phyloP scores from a whole-genome alignment of 2,888 invertebrate species.

The Pollenia labialis region DNA sequence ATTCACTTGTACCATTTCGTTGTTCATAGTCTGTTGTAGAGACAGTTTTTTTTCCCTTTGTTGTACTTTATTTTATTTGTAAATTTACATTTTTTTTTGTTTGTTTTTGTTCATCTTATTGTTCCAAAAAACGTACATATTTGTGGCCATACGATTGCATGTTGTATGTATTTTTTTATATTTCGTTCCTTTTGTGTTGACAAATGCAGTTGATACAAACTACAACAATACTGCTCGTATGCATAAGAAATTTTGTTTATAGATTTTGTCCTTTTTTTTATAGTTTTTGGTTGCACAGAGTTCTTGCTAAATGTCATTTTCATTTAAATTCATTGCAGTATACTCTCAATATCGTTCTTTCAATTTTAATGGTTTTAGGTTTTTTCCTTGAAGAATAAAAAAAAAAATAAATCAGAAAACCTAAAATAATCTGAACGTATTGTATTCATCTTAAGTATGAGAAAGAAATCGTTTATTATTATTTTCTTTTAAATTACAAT shows the following conservation, averaged over 20 bases:
- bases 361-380: slow-evolving; percentile 51
- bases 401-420: slow-evolving; percentile 23
- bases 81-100: slow-evolving; percentile 43
- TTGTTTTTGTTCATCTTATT: slow-evolving; percentile 26
- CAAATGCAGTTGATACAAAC: slow-evolving; percentile 61
- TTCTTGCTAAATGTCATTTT: slow-evolving; percentile 74
- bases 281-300: slow-evolving; percentile 4
- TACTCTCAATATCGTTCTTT: slow-evolving; percentile 40
- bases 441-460: slow-evolving; percentile 27
- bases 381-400: background rate
- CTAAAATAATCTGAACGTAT: slow-evolving; percentile 35
- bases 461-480: background rate
- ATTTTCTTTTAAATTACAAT: slow-evolving; percentile 33
- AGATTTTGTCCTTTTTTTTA: slow-evolving; percentile 33
- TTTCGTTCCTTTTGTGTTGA: slow-evolving; percentile 47
- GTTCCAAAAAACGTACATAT: background rate
- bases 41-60: slow-evolving; percentile 2
- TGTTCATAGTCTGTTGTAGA: slow-evolving; percentile 2
- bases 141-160: background rate
- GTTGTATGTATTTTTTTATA: background rate
- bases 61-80: slow-evolving; percentile 54
- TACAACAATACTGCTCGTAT: slow-evolving; percentile 48
- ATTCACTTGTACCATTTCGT: slow-evolving; percentile 20
- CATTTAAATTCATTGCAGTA: slow-evolving; percentile 73
- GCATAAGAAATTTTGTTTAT: slow-evolving; percentile 50